phyloP scores from a whole-genome alignment of 1,140 invertebrate species.

The Diorhabda elongata region DNA sequence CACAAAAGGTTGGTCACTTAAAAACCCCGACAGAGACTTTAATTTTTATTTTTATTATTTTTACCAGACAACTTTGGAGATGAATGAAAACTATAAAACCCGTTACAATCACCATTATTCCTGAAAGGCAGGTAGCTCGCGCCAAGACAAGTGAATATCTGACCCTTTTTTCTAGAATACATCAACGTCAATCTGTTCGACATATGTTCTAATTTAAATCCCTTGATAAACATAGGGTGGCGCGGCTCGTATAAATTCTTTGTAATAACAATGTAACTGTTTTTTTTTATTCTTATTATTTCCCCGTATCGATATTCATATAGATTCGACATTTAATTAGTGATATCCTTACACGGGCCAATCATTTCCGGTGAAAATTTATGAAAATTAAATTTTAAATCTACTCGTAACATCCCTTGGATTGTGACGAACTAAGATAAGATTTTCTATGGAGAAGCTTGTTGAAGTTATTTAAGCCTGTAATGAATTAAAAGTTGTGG shows the following conservation, averaged over 20 bases:
- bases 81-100: slow-evolving; percentile 28
- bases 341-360: too few relatives aligned
- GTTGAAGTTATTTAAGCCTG: too few relatives aligned
- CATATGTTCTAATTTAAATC: slow-evolving; percentile 29
- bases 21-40: background rate
- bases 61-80: slow-evolving; percentile 20
- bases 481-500: too few relatives aligned
- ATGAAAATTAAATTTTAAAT: too few relatives aligned
- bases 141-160: slow-evolving; percentile 22
- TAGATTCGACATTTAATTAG: too few relatives aligned
- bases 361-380: too few relatives aligned
- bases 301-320: too few relatives aligned
- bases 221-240: slow-evolving; percentile 21
- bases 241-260: background rate
- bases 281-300: background rate
- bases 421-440: too few relatives aligned
- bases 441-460: too few relatives aligned
- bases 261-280: slow-evolving; percentile 9
- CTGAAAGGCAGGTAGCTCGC: slow-evolving; percentile 24
- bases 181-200: slow-evolving; percentile 20
- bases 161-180: slow-evolving; percentile 15
- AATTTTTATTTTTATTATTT: slow-evolving; percentile 25
- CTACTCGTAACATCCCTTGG: too few relatives aligned
- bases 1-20: slow-evolving; percentile 21
- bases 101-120: slow-evolving; percentile 26